These are phyloP conservation scores for Proisotoma minuta DNA, from an alignment of 2,888 invertebrate genomes.

Conservation along the genomic window DNA sequence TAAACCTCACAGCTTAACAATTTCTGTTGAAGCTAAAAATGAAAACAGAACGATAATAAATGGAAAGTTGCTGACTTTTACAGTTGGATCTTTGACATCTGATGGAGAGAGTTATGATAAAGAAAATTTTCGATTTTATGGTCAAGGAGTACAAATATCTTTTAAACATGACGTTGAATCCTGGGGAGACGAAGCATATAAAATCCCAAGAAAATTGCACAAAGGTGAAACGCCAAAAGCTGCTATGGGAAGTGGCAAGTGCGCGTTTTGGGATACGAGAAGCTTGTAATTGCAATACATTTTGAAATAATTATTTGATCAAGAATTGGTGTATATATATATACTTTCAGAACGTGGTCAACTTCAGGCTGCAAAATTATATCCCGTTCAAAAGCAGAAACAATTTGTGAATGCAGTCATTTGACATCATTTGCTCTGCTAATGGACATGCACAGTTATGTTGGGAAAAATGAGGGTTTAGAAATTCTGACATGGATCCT, in stretches of 20 bases:
- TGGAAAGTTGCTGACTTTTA: conserved; percentile 33
- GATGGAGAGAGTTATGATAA: background rate
- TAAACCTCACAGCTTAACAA: too few relatives aligned
- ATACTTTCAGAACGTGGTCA: conserved; percentile 42
- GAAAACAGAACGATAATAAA: conserved; percentile 25
- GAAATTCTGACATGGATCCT: conserved; percentile 53
- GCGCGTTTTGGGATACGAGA: conserved; percentile 37
- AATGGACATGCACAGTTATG: conserved; percentile 50
- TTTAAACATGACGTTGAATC: conserved; percentile 41
- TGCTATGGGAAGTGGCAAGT: conserved; percentile 30
- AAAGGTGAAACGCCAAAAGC: conserved; percentile 39
- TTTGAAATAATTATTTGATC: background rate
- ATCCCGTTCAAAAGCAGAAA: conserved; percentile 49
- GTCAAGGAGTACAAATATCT: conserved; percentile 34
- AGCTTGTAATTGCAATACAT: conserved; percentile 34
- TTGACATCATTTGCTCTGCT: conserved; percentile 52
- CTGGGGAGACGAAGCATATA: conserved; percentile 27
- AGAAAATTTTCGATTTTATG: conserved; percentile 8
- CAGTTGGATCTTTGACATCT: conserved; percentile 7
- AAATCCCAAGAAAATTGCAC: conserved; percentile 34
- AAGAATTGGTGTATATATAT: background rate
- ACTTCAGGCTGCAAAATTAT: conserved; percentile 46
- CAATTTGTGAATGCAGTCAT: conserved; percentile 51
- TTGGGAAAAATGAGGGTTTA: conserved; percentile 49
- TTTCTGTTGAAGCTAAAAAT: background rate